Percentiles rank a stretch among this genome's conserved stretches.
These are phyloP conservation scores for Oncorhynchus clarkii DNA, from an alignment of 2,113 vertebrate species.

Conservation along the genomic window DNA sequence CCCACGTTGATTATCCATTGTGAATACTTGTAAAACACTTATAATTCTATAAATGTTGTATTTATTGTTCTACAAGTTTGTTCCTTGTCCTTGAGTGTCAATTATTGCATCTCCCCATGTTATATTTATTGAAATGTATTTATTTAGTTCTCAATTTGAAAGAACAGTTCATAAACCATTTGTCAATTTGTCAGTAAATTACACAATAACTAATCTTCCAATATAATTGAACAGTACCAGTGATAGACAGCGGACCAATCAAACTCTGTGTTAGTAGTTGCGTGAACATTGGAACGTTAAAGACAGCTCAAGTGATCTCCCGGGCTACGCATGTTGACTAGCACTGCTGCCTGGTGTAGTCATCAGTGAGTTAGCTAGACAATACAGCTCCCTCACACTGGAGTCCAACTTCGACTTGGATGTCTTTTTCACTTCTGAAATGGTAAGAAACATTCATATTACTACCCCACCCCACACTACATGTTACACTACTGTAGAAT, in stretches of 20 bases:
- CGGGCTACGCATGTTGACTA: constrained; percentile 85
- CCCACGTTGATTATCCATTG: neutral
- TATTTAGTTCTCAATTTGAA: neutral
- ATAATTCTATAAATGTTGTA: neutral
- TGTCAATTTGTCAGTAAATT: neutral
- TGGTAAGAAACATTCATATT: neutral
- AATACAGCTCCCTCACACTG: neutral
- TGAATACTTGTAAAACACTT: neutral
- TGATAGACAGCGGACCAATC: neutral
- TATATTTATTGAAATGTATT: neutral
- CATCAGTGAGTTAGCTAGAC: neutral
- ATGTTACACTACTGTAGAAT: neutral
- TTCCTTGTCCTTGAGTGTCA: neutral
- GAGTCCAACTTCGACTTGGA: neutral
- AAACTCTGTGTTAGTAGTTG: neutral
- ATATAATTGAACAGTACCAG: neutral
- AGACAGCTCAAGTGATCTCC: constrained; percentile 55
- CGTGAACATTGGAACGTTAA: neutral
- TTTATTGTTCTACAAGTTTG: neutral
- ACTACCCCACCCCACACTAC: neutral
- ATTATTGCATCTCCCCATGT: neutral
- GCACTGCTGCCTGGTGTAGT: constrained; percentile 81
- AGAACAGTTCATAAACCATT: neutral
- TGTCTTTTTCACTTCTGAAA: neutral
- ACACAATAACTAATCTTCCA: neutral